These are phyloP conservation scores for Styela plicata DNA, from an alignment of 23 tunicate genomes.

Conservation along the genomic window DNA sequence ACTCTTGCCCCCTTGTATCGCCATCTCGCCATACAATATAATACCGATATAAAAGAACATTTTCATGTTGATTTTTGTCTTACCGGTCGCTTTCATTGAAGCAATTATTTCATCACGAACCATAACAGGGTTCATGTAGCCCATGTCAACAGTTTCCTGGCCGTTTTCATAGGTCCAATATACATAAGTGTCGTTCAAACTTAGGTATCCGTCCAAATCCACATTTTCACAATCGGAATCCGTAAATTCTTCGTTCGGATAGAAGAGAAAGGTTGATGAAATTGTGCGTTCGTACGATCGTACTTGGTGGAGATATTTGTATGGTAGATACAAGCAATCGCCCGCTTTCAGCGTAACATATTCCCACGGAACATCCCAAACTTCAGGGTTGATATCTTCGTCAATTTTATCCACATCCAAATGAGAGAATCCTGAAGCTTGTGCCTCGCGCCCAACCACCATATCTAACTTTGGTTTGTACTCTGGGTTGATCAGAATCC, in stretches of 20 bases:
- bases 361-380: constrained; percentile 81
- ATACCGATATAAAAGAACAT: background rate
- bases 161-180: constrained; percentile 75
- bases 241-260: constrained; percentile 50
- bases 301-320: constrained; percentile 76
- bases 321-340: constrained; percentile 79
- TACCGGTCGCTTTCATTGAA: background rate
- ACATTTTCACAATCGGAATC: constrained; percentile 71
- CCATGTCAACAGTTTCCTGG: constrained; percentile 92
- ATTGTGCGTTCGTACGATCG: constrained; percentile 82
- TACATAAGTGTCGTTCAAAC: constrained; percentile 50
- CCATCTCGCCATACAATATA: background rate
- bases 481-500: constrained; percentile 67
- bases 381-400: constrained; percentile 48
- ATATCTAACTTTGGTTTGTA: constrained; percentile 47
- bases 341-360: constrained; percentile 63
- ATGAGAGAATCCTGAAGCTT: constrained; percentile 79
- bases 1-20: background rate
- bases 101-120: background rate
- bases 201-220: constrained; percentile 49
- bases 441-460: constrained; percentile 41
- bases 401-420: constrained; percentile 56
- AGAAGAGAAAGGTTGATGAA: constrained; percentile 66
- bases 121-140: constrained; percentile 58
- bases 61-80: background rate